These are phyloP conservation scores for Diadromus collaris DNA, from an alignment of 2,888 invertebrate species.

Conservation along the genomic window DNA sequence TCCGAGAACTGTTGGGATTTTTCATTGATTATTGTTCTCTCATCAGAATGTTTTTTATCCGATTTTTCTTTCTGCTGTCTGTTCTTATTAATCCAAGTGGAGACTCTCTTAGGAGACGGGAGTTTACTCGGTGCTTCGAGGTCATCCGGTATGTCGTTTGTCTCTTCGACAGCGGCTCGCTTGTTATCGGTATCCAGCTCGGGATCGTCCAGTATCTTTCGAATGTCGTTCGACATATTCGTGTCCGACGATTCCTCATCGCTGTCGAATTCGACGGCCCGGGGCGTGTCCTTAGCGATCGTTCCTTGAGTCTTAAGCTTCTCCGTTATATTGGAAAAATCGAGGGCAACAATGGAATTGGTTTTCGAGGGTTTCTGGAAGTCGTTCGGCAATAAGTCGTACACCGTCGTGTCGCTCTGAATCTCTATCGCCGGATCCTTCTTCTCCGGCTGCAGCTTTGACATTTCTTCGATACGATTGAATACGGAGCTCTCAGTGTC, in stretches of 20 bases:
- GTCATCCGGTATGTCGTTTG: conserved; percentile 37
- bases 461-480: conserved; percentile 19
- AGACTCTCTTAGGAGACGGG: background rate
- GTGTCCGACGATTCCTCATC: conserved; percentile 70
- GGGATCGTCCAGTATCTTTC: conserved; percentile 69
- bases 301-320: conserved; percentile 61
- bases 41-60: conserved; percentile 29
- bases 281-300: conserved; percentile 49
- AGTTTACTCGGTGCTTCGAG: background rate
- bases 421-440: conserved; percentile 18
- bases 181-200: conserved; percentile 65
- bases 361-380: conserved; percentile 20
- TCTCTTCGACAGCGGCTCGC: conserved; percentile 39
- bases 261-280: conserved; percentile 68
- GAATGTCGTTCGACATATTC: conserved; percentile 69
- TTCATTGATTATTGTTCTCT: background rate
- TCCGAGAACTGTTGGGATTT: conserved; percentile 5
- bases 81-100: conserved; percentile 17
- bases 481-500: background rate
- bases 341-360: conserved; percentile 48
- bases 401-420: conserved; percentile 6
- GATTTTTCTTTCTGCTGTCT: conserved; percentile 29
- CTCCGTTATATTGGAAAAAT: conserved; percentile 61
- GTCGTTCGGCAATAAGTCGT: conserved; percentile 15
- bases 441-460: background rate